Evolutionary conservation across 2,113 vertebrate genomes (phyloP).

Genomic region (Cnemophilus loriae): DNA sequence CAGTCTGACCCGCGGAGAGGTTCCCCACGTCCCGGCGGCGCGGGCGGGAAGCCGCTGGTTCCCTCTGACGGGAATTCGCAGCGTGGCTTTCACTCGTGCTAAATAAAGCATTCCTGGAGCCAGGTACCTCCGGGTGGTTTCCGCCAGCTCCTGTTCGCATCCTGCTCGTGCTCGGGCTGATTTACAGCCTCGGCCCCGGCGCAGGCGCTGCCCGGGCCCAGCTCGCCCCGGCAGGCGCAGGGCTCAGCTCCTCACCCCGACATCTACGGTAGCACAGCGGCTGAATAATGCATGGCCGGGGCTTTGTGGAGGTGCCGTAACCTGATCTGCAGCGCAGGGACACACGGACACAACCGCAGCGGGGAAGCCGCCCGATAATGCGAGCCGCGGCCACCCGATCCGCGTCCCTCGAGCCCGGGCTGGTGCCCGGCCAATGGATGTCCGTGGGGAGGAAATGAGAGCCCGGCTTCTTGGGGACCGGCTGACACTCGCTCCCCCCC

Average conservation of each 20-base stretch:
- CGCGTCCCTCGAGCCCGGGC: slow-evolving; percentile 41
- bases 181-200: not conserved
- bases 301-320: slow-evolving; percentile 59
- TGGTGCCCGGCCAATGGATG: slow-evolving; percentile 41
- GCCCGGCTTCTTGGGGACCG: not conserved
- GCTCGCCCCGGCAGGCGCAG: not conserved
- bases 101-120: slow-evolving; percentile 43
- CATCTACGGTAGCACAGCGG: not conserved
- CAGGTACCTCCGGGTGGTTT: not conserved
- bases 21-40: not conserved
- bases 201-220: not conserved
- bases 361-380: slow-evolving; percentile 48
- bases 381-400: slow-evolving; percentile 55
- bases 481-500: not conserved
- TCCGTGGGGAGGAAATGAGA: slow-evolving; percentile 11
- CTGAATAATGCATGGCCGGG: slow-evolving; percentile 65
- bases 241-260: not conserved
- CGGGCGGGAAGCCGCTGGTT: not conserved
- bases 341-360: not conserved
- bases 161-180: not conserved
- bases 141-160: not conserved
- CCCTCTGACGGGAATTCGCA: slow-evolving; percentile 20
- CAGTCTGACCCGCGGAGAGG: not conserved
- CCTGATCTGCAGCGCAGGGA: slow-evolving; percentile 28
- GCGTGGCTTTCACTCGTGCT: not conserved